phyloP scores from a whole-genome alignment of 2,113 vertebrate genomes.

The Monarcha castaneiventris region DNA sequence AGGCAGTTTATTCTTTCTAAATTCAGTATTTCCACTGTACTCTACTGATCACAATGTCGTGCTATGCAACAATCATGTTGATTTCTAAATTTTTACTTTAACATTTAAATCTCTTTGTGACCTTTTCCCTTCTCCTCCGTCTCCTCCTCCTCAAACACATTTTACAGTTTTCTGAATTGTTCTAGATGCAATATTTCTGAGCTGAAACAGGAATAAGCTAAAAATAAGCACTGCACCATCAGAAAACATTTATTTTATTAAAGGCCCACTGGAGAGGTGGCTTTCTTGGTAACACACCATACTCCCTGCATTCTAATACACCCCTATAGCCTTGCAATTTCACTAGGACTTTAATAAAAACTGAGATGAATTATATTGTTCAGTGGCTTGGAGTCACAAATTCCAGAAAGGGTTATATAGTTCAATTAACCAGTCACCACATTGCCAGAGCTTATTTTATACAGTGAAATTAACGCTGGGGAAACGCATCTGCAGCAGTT shows the following conservation, averaged over 20 bases:
- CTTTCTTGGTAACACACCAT: conserved; percentile 11
- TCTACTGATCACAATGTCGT: conserved; percentile 28
- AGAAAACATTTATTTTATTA: conserved; percentile 58
- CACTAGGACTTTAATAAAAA: conserved; percentile 42
- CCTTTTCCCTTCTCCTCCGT: conserved; percentile 35
- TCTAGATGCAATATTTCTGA: conserved; percentile 38
- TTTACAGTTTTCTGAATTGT: conserved; percentile 48
- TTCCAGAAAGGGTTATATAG: conserved; percentile 49
- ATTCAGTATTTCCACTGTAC: conserved; percentile 47
- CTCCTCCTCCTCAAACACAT: conserved; percentile 6
- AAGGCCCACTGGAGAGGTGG: conserved; percentile 44
- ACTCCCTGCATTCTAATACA: conserved; percentile 33
- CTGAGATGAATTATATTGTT: conserved; percentile 46
- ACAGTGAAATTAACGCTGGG: background rate
- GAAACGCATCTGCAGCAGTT: conserved; percentile 1
- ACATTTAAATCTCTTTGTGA: conserved; percentile 47
- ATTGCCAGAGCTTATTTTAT: conserved; percentile 20
- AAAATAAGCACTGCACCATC: conserved; percentile 38
- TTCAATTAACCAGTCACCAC: conserved; percentile 42
- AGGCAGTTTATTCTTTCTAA: conserved; percentile 56
- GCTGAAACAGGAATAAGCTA: conserved; percentile 30
- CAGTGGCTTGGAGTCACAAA: conserved; percentile 42
- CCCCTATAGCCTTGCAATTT: background rate
- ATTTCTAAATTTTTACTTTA: conserved; percentile 44
- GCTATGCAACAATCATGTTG: conserved; percentile 35